Base-by-base conservation (phyloP, 2,113 vertebrate genomes). In the Myotis brandtii region DNA sequence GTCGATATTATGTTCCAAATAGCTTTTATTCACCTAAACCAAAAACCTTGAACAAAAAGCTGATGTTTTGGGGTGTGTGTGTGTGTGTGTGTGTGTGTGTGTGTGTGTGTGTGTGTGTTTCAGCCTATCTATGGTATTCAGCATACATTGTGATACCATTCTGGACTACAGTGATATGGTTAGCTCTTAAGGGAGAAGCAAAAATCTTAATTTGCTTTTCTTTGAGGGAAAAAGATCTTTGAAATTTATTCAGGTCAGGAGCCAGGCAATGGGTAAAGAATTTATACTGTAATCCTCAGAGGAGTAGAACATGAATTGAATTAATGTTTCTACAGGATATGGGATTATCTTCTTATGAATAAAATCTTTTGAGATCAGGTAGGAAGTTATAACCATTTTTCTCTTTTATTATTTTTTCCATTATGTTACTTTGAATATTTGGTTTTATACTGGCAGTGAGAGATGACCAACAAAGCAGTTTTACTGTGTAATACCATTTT, bases 321-420 rank as follows among this genome's bases (percentile, higher is more conserved):
- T 97, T 96, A 97, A 96, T 96, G 72, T 93, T 97, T 97, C 79
- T 94, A 96, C 70, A 80, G 70, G 70, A 93, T 92, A 92, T 92
- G 43, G 52, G 79, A 77, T 95, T 93, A 93, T 98, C 54, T 96
- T 96, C 86, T 96, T 95, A 96, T 93, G 84, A 97, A 97, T 95
- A 96, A 98, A 96, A 96, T 87, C 91, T 92, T 97, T 94, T 95
- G 90, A 96, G 89, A 96, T 96, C 95, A 92, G 75, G 95, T 96
- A 96, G 56, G 83, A 96, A 96, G 95, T 95, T 97, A 92, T 96
- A 93, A 92, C 72, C 56, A 95, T 96, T 96, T 96, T 95, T 97
- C 84, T 95, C 75, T 88, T 96, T 96, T 97, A 95, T 96, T 96
- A 93, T 59, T 79, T 97, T 96, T 95, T 92, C 77, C 85, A 70